Base-by-base conservation (phyloP, 2,888 invertebrate species). In the Cyrtodaria siliqua region DNA sequence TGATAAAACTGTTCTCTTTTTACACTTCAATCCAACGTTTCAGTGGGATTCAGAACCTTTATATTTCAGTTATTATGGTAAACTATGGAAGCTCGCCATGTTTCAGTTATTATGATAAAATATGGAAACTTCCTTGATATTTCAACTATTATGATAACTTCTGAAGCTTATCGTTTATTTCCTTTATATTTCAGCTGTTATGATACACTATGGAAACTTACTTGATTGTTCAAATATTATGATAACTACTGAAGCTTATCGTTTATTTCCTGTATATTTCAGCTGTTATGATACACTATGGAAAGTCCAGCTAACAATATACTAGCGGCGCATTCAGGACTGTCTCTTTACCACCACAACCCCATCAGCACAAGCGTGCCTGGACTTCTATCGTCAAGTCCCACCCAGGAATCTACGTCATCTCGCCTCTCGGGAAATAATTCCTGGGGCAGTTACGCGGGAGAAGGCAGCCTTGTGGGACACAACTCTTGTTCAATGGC, bases 401-500 rank as follows among this genome's bases (percentile, higher is more conserved):
- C 89, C 16, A 87, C 87, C 6, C 89, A 89, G 71, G 89, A 89
- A 57, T 79, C 88, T 2, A 74, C 83, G 26, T 79, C 87, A 42
- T 87, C 89, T 9, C 83, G 86, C 6, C 80, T 90, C 40, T 74
- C 88, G 38, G 87, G 87, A 23, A 88, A 89, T 62, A 89, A 87
- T 84, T 87, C 89, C 42, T 90, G 90, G 89, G 86, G 88, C 27
- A 86, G 83, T 63, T 90, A 89, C 74, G 79, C 86, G 24, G 87
- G 84, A 79, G 90, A 90, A 18, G 74, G 84, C 9, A 76, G 82
- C 16, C 70, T 88, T 14, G 83, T 83, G 27, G 84, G 85, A 16
- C 89, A 89, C 74, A 90, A 90, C 66, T 89, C 88, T 38, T 90
- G 90, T 62, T 87, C 89, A 56, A 88, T 90, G 88, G 84, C 86